These are phyloP conservation scores for Octopus bimaculoides DNA, from an alignment of 1,140 invertebrate genomes.

Conservation along the genomic window DNA sequence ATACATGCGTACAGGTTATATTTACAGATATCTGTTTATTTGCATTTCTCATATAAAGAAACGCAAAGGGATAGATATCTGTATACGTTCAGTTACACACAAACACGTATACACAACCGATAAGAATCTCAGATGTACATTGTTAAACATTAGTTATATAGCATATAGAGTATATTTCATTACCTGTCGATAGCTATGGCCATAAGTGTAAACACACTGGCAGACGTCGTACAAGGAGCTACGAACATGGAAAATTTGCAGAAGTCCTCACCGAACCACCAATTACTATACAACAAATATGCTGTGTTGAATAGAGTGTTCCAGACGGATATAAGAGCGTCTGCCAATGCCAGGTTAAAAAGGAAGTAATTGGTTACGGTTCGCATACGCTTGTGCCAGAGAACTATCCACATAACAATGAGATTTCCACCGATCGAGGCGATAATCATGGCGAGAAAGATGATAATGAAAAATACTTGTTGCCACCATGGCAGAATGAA, in stretches of 20 bases:
- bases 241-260: slow-evolving; percentile 88
- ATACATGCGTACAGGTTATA: not conserved
- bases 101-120: too few relatives aligned
- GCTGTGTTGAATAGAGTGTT: slow-evolving; percentile 93
- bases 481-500: slow-evolving; percentile 49
- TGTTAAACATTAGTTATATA: too few relatives aligned
- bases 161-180: slow-evolving; percentile 38
- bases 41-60: not conserved
- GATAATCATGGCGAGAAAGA: slow-evolving; percentile 80
- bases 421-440: slow-evolving; percentile 90
- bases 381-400: slow-evolving; percentile 82
- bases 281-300: slow-evolving; percentile 76
- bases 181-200: slow-evolving; percentile 95
- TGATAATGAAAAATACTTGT: slow-evolving; percentile 41
- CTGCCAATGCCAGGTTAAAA: slow-evolving; percentile 89
- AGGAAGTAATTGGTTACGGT: slow-evolving; percentile 96
- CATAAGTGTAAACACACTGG: slow-evolving; percentile 89
- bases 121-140: too few relatives aligned
- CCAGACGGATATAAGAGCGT: slow-evolving; percentile 85
- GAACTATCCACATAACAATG: slow-evolving; percentile 92
- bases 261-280: slow-evolving; percentile 82
- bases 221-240: slow-evolving; percentile 80
- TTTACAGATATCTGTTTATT: not conserved
- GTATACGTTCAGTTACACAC: too few relatives aligned
- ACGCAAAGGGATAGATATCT: too few relatives aligned